Conservation (phyloP, 2,888 invertebrate genomes). For the Acronicta psi region DNA sequence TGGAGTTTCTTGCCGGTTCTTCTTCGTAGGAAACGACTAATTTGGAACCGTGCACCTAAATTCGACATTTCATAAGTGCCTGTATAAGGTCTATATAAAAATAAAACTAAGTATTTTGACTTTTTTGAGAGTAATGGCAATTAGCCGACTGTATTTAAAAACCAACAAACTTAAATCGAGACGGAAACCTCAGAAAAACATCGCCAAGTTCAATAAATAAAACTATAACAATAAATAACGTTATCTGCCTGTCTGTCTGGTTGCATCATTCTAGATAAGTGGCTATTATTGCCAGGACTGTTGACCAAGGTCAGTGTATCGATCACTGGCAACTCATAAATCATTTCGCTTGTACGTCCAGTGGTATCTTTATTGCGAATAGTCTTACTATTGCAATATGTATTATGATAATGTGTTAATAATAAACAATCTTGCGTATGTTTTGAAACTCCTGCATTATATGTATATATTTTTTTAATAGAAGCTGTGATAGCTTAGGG, state of each 20-base stretch:
- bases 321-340: constrained; percentile 30
- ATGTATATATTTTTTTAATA: too few species aligned
- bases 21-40: too few species aligned
- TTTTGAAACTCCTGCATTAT: too few species aligned
- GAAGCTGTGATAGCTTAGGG: too few species aligned
- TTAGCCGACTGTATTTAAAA: too few species aligned
- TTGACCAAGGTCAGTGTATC: constrained; percentile 68
- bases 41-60: too few species aligned
- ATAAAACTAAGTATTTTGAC: too few species aligned
- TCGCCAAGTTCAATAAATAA: constrained; percentile 31
- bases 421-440: too few species aligned
- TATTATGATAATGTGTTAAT: neutral
- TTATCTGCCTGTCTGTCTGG: constrained; percentile 41
- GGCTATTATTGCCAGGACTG: constrained; percentile 43
- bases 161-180: constrained; percentile 17
- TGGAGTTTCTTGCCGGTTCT: too few species aligned
- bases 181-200: constrained; percentile 41
- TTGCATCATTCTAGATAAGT: constrained; percentile 60
- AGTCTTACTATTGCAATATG: constrained; percentile 18
- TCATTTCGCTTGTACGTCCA: constrained; percentile 34
- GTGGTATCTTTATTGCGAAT: constrained; percentile 22
- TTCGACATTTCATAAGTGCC: too few species aligned
- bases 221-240: constrained; percentile 49
- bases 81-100: too few species aligned
- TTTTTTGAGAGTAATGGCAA: too few species aligned